A percentile compares a stretch with the other conserved stretches of the same genome.
Evolutionary conservation across 2,888 invertebrate genomes (phyloP).

Genomic region (Polyommatus iphigenia): DNA sequence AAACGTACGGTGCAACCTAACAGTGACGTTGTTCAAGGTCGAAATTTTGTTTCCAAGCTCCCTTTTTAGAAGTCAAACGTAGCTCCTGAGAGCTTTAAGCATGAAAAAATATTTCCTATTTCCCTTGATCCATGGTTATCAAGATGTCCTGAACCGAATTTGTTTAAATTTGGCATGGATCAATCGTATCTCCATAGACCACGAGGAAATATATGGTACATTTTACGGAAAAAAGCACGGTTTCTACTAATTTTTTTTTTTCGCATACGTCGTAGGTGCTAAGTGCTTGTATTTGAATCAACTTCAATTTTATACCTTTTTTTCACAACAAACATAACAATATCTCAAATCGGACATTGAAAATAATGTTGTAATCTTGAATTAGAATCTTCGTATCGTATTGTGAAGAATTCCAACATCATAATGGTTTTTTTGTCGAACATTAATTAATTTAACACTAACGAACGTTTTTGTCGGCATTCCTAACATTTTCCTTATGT

Average conservation of each 20-base stretch:
- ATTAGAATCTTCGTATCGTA: neutral
- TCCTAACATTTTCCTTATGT: conserved; percentile 7
- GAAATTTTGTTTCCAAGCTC: neutral
- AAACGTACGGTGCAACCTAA: neutral
- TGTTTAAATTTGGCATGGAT: too few species aligned
- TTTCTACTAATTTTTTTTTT: too few species aligned
- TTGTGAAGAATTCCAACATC: neutral
- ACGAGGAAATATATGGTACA: too few species aligned
- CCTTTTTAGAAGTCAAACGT: neutral
- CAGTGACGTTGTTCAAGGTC: neutral
- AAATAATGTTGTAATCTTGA: neutral
- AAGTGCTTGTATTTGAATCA: too few species aligned
- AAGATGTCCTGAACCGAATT: too few species aligned
- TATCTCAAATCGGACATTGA: neutral
- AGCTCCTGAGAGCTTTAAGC: neutral
- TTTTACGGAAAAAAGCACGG: too few species aligned
- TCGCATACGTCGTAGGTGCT: too few species aligned
- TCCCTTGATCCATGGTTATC: too few species aligned
- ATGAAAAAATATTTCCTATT: neutral
- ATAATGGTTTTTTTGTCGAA: neutral
- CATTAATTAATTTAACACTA: neutral
- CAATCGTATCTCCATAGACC: too few species aligned
- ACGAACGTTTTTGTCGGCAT: neutral
- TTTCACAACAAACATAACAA: neutral
- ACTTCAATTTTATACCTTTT: too few species aligned